These are phyloP conservation scores for Tubulanus polymorphus DNA, from an alignment of 2,888 invertebrate genomes.

Conservation along the genomic window DNA sequence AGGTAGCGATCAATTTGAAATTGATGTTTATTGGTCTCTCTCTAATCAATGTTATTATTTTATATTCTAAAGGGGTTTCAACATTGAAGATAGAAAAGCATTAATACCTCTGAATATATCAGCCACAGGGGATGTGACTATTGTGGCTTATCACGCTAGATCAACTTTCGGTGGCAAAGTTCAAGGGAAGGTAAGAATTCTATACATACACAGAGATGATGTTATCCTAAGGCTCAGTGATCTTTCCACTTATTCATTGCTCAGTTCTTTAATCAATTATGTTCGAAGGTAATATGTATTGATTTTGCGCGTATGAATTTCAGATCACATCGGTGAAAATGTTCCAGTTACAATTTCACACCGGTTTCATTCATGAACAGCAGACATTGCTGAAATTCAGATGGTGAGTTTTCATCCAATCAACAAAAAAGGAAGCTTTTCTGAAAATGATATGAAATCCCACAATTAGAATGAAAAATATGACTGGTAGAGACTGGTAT, in stretches of 20 bases:
- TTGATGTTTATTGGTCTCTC: conserved; percentile 1
- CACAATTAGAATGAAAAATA: too few relatives aligned
- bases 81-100: conserved; percentile 47
- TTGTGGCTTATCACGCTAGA: conserved; percentile 73
- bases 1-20: conserved; percentile 52
- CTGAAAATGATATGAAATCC: too few relatives aligned
- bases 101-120: conserved; percentile 70
- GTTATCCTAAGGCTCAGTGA: too few relatives aligned
- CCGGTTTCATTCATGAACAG: conserved; percentile 74
- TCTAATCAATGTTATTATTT: neutral
- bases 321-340: conserved; percentile 70
- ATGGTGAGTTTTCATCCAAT: conserved; percentile 58
- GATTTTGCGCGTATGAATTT: too few relatives aligned
- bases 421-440: too few relatives aligned
- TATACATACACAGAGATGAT: too few relatives aligned
- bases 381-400: conserved; percentile 73
- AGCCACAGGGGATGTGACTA: conserved; percentile 79
- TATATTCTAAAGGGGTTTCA: conserved; percentile 50
- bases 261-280: too few relatives aligned
- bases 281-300: too few relatives aligned
- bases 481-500: too few relatives aligned
- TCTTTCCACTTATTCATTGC: too few relatives aligned
- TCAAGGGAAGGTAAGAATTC: conserved; percentile 60
- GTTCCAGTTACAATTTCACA: conserved; percentile 82
- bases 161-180: conserved; percentile 69